Conservation (phyloP, 2,113 vertebrate species). For the Piaya cayana region DNA sequence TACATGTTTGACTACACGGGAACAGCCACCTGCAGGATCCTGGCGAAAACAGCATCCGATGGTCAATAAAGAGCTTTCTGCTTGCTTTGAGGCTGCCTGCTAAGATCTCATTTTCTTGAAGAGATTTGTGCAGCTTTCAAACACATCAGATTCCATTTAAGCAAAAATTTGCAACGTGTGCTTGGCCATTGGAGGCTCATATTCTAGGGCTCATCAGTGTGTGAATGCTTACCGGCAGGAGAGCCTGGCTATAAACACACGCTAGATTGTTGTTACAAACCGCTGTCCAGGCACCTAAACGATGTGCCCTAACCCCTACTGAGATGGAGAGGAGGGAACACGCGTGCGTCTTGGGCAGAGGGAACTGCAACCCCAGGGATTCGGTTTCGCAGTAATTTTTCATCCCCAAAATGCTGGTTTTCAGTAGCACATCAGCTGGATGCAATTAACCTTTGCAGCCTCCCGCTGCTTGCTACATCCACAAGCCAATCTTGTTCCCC, state of each 20-base stretch:
- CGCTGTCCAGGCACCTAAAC: neutral
- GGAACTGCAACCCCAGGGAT: neutral
- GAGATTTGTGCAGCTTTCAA: neutral
- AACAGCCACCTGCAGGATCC: constrained; percentile 40
- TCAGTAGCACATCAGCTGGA: neutral
- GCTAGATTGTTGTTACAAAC: neutral
- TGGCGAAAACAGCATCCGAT: neutral
- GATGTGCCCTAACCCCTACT: neutral
- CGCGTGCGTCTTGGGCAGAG: fast-evolving
- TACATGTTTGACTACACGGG: neutral
- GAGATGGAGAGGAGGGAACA: neutral
- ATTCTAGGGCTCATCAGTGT: fast-evolving
- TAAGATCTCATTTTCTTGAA: constrained; percentile 33
- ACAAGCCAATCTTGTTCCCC: neutral
- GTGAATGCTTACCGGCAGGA: fast-evolving
- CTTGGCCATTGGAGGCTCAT: neutral
- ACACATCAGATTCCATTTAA: neutral
- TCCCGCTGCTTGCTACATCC: neutral
- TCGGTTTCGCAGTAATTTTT: neutral
- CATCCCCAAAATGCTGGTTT: neutral
- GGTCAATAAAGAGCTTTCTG: constrained; percentile 41
- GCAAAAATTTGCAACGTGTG: neutral
- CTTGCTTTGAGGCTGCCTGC: constrained; percentile 8
- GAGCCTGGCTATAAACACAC: fast-evolving
- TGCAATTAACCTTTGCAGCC: constrained; percentile 58